phyloP scores from a whole-genome alignment of 2,797 vertebrate species.

The Anableps anableps region DNA sequence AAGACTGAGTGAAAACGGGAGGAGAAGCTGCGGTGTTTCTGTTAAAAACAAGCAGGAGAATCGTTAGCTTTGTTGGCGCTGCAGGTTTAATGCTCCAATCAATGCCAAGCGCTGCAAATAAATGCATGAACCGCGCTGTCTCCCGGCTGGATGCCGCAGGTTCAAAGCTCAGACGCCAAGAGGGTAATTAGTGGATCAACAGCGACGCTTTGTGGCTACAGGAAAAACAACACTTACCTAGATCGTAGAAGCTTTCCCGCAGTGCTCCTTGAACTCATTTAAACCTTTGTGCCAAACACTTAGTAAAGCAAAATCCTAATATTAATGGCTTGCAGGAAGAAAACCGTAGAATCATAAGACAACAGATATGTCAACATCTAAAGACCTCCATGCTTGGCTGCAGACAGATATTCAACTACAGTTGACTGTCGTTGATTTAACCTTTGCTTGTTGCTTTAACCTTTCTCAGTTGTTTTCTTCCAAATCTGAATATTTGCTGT shows the following conservation, averaged over 20 bases:
- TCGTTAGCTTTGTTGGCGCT: slow-evolving; percentile 46
- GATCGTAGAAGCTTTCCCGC: not conserved
- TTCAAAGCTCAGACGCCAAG: not conserved
- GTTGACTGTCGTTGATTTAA: too few species aligned
- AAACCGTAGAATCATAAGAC: not conserved
- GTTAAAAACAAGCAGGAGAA: slow-evolving; percentile 30
- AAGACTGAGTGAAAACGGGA: not conserved
- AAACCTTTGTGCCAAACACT: not conserved
- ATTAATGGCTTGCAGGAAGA: not conserved
- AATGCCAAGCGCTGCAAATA: slow-evolving; percentile 44
- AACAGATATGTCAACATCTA: not conserved
- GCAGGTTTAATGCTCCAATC: slow-evolving; percentile 62
- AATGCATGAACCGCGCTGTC: slow-evolving; percentile 32
- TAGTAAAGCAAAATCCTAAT: not conserved
- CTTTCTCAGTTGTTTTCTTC: not conserved
- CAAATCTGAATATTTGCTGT: not conserved
- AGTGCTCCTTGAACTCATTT: not conserved
- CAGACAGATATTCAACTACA: not conserved
- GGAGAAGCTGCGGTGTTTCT: slow-evolving; percentile 7
- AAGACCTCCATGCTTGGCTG: not conserved
- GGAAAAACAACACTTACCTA: not conserved
- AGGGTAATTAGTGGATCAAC: slow-evolving; percentile 39
- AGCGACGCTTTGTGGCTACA: slow-evolving; percentile 56
- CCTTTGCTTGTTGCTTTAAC: too few species aligned
- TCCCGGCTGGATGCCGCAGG: slow-evolving; percentile 34